Evolutionary conservation across 2,797 vertebrate genomes (phyloP).

Genomic region (Sebastes alutus): DNA sequence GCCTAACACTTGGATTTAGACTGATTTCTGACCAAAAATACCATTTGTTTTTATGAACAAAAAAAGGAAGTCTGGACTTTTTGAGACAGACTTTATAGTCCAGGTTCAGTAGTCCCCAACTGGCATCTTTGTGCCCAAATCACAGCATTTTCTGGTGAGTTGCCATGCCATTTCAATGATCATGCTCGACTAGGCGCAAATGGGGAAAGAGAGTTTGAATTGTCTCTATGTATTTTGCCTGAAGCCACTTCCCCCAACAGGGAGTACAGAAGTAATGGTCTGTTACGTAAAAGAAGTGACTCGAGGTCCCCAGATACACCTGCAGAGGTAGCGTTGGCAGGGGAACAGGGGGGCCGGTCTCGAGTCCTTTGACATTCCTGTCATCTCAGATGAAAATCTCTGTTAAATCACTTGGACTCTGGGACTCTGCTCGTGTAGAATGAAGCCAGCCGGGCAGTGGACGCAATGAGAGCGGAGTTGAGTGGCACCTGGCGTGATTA

Average conservation of each 20-base stretch:
- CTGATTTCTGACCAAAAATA: background rate
- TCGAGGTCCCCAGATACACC: conserved; percentile 31
- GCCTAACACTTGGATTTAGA: background rate
- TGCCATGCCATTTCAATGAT: conserved; percentile 35
- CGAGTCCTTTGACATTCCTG: conserved; percentile 61
- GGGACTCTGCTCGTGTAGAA: conserved; percentile 24
- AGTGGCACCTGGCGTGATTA: conserved; percentile 57
- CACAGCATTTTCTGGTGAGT: conserved; percentile 13
- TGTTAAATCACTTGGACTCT: conserved; percentile 42
- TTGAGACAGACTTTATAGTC: background rate
- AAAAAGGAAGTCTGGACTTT: background rate
- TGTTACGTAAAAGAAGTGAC: conserved; percentile 48
- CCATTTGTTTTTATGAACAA: background rate
- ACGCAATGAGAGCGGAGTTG: conserved; percentile 10
- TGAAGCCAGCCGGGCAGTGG: conserved; percentile 14
- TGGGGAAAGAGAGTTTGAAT: conserved; percentile 15
- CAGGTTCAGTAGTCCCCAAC: background rate
- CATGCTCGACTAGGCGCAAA: conserved; percentile 32
- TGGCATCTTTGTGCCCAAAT: background rate
- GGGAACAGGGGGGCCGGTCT: background rate
- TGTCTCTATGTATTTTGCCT: conserved; percentile 27
- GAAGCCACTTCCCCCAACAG: conserved; percentile 21
- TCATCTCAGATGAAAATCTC: conserved; percentile 58
- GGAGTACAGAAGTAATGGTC: conserved; percentile 37
- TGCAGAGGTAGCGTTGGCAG: conserved; percentile 36